Conservation (phyloP, 2,113 vertebrate species). For the Glaucidium brasilianum region DNA sequence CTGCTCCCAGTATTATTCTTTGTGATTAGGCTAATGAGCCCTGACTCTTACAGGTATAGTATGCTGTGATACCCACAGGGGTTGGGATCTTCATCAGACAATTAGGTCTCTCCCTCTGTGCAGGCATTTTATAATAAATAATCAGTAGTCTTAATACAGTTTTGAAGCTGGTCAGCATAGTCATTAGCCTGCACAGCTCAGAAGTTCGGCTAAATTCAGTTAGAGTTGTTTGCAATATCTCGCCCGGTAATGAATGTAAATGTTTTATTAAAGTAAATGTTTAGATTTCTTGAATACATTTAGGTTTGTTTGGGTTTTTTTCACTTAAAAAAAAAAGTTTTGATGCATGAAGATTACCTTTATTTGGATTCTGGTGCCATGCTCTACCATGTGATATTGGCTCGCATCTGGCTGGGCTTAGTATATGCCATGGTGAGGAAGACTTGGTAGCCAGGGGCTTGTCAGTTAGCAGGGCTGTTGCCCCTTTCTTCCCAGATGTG, state of each 20-base stretch:
- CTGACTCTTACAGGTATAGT: constrained; percentile 65
- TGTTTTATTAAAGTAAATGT: constrained; percentile 11
- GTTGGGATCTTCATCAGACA: constrained; percentile 69
- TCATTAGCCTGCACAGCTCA: constrained; percentile 49
- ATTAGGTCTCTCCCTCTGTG: constrained; percentile 68
- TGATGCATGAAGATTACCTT: background rate
- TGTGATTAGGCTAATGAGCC: constrained; percentile 69
- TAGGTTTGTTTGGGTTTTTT: background rate
- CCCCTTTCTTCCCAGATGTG: background rate
- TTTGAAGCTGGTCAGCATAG: constrained; percentile 46
- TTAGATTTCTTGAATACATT: background rate
- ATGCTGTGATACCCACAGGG: constrained; percentile 65
- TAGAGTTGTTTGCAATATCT: background rate
- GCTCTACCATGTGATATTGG: fast-evolving
- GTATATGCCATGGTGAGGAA: background rate
- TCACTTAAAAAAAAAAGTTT: background rate
- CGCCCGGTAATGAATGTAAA: background rate
- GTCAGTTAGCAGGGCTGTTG: background rate
- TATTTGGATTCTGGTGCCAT: background rate
- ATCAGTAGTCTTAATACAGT: constrained; percentile 23
- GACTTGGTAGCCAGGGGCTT: background rate
- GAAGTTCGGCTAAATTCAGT: constrained; percentile 21
- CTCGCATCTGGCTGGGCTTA: background rate
- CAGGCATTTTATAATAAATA: constrained; percentile 66
- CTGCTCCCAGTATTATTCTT: constrained; percentile 43